Percentiles rank a stretch among this genome's conserved stretches.
Evolutionary conservation across 2,113 vertebrate species (phyloP).

Genomic region (Perccottus glenii): DNA sequence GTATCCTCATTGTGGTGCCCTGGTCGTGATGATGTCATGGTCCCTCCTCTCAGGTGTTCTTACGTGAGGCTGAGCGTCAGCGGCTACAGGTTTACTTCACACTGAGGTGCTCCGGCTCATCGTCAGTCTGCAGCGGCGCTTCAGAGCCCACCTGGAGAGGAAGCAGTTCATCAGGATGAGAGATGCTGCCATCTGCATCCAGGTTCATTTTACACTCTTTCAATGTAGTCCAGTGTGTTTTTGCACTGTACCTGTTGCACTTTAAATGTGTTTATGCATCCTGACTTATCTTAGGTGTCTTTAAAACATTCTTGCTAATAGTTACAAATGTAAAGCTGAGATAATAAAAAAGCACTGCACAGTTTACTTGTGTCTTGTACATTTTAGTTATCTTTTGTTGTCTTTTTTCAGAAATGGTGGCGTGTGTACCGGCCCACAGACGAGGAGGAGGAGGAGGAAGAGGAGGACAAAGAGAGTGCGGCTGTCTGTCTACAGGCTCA

Average conservation of each 20-base stretch:
- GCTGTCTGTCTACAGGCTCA: conserved; percentile 83
- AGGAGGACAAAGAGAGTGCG: conserved; percentile 71
- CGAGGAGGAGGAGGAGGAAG: conserved; percentile 33
- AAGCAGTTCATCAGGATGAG: conserved; percentile 86
- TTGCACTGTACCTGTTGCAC: too few relatives aligned
- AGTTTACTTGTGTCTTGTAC: background rate
- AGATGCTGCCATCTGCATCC: conserved; percentile 83
- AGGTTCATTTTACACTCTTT: conserved; percentile 79
- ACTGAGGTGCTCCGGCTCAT: conserved; percentile 89
- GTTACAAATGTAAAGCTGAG: too few relatives aligned
- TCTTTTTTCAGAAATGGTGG: conserved; percentile 85
- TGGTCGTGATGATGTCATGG: conserved; percentile 14
- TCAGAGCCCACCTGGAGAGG: conserved; percentile 85
- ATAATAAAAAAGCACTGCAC: too few relatives aligned
- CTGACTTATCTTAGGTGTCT: background rate
- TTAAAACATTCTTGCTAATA: too few relatives aligned
- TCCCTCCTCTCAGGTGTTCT: conserved; percentile 84
- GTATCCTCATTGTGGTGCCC: conserved; percentile 13
- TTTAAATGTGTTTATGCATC: too few relatives aligned
- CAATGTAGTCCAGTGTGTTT: too few relatives aligned
- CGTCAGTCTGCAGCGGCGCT: conserved; percentile 84
- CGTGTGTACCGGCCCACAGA: conserved; percentile 68
- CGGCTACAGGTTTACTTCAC: conserved; percentile 88
- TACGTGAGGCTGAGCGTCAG: conserved; percentile 90
- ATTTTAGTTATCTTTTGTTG: background rate